Conservation (phyloP, 2,888 invertebrate genomes). For the Graphium colonna region DNA sequence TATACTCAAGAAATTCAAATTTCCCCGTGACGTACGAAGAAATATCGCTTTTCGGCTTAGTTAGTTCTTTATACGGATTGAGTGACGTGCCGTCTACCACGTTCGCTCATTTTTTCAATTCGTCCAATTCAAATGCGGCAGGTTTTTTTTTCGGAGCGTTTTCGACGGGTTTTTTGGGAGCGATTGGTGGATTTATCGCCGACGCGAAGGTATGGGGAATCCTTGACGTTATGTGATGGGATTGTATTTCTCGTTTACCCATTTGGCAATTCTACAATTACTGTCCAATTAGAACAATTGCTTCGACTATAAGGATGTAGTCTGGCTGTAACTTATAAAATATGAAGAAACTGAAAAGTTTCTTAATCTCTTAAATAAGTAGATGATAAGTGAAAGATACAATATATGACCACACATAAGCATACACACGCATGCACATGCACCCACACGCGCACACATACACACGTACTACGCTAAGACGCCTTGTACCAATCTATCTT, state of each 20-base stretch:
- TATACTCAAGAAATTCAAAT: constrained; percentile 59
- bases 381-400: no score
- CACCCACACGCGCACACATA: no score
- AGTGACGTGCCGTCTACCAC: constrained; percentile 47
- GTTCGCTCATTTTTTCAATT: constrained; percentile 36
- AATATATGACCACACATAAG: no score
- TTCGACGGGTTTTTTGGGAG: constrained; percentile 63
- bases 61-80: constrained; percentile 65
- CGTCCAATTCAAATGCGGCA: constrained; percentile 46
- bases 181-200: constrained; percentile 57
- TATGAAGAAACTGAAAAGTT: no score
- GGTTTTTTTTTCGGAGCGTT: constrained; percentile 65
- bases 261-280: constrained; percentile 6
- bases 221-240: constrained; percentile 33
- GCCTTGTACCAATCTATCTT: no score
- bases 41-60: constrained; percentile 57
- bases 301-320: not conserved
- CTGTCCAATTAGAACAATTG: not conserved
- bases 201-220: constrained; percentile 39
- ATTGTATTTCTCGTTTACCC: not conserved
- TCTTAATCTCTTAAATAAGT: no score
- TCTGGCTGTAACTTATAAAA: no score
- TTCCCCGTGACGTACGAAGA: constrained; percentile 50
- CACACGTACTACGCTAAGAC: no score
- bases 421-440: no score